Evolutionary conservation across 2,797 vertebrate species (phyloP), one percentile per base, ranked within the genome.

Genomic region (Platyrinchus mystaceus): DNA sequence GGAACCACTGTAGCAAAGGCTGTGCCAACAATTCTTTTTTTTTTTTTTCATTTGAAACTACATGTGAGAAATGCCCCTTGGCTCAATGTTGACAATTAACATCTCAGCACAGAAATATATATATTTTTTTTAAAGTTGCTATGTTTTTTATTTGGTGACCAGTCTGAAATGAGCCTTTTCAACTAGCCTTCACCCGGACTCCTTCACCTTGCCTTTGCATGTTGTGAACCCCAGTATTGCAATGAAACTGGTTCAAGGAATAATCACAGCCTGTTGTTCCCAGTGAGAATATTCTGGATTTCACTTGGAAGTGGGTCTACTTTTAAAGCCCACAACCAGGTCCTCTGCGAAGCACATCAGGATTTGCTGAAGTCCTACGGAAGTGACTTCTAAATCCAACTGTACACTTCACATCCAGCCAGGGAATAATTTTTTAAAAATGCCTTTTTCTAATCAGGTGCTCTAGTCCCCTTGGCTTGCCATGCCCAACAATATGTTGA

Each of bases 11-110:
- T 17, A 92, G 89, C 34, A 76, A 86, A 84, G 32, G 9, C 52
- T 67, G 55, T 84, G 87, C 95, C 94, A 94, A 56, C 39, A 28
- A 43, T 47, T 46, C 11, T 59, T 59, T 34, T 36, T 26, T 52
- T 68, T 68, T 62, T 69, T 85, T 63, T 63, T 66, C 6, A 14
- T 69, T 94, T 95, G 64, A 88, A 95, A 79, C 36, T 67, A 41
- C 67, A 56, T 79, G 39, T 93, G 74, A 89, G 77, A 93, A 90
- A 92, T 95, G 50, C 60, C 91, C 64, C 68, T 89, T 93, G 94
- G 92, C 84, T 94, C 49, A 73, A 2, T 59, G 76, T 50, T 78
- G 71, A 84, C 88, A 95, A 71, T 85, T 8, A 87, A 56, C 0
- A 1, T 89, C 82, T 92, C 32, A 26, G 41, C 2, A 2, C 50